Evolutionary conservation across 1,140 invertebrate species (phyloP), one percentile per base, ranked within the genome.

Genomic region (Zaprionus camerounensis): DNA sequence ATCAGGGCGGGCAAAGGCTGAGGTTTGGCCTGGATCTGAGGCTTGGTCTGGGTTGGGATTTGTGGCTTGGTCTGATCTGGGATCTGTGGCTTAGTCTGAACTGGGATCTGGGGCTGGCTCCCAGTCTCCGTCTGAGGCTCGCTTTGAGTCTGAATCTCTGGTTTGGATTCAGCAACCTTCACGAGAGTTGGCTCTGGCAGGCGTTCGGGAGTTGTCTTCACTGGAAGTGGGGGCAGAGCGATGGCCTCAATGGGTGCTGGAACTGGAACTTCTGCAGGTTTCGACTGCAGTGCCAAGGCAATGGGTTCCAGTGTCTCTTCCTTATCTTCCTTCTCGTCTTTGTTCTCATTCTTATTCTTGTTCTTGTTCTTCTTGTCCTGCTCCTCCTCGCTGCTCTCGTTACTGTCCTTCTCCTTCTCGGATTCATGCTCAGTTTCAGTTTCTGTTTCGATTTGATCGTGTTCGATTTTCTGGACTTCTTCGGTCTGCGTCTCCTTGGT

Each of bases 321-420:
- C 15, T 82, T 71, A 15, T 64, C 11, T 12, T 49, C 59, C 13
- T 76, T 56, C 1, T 78, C 31, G 22, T 75, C 41, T 49, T 78
- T 12, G 46, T 51, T 70, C 51, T 70, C 51, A 1, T 75, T 44
- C 11, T 62, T 67, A 6, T 76, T 61, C 0, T 78, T 31, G 41
- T 44, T 72, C 51, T 70, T n/a, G n/a, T n/a, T 70, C 3, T 75
- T 44, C 15, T 62, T 46, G 28, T 68, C 57, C 36, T 68, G 49
- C 22, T 68, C 64, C 38, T 86, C 83, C 38, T 87, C 80, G 65
- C 80, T 85, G 75, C 82, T 85, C 13, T 83, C 81, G 5, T 64
- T 53, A 71, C 76, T 76, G 2, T 76, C 76, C 68, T 78, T 84
- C 0, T 72, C 68, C 31, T 88, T 81, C 15, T 88, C 46, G 3